phyloP scores from a whole-genome alignment of 2,113 vertebrate genomes.

The Calcarius ornatus region DNA sequence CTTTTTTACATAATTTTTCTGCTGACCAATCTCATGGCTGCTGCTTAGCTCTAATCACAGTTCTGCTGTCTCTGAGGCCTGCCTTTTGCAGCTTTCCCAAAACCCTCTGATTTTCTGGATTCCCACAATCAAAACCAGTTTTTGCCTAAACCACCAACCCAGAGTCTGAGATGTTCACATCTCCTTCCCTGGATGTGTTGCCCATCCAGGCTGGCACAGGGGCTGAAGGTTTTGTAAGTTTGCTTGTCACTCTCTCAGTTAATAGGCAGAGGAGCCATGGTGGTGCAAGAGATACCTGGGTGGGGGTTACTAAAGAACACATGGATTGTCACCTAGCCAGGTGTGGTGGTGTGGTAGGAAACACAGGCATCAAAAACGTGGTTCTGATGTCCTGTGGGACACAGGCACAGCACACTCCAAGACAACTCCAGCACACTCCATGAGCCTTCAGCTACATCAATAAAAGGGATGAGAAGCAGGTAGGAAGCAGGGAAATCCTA shows the following conservation, averaged over 20 bases:
- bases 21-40: too few species aligned
- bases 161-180: neutral
- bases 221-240: neutral
- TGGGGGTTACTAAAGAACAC: neutral
- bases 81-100: too few species aligned
- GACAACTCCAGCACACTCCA: too few species aligned
- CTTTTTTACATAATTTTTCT: too few species aligned
- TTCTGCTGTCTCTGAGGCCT: too few species aligned
- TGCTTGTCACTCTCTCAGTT: neutral
- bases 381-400: neutral
- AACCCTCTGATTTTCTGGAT: too few species aligned
- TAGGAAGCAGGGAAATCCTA: neutral
- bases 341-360: neutral
- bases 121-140: neutral
- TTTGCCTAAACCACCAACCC: neutral
- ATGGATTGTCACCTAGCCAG: fast-evolving
- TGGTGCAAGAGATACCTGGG: fast-evolving
- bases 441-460: fast-evolving
- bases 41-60: too few species aligned
- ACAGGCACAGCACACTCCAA: neutral
- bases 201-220: fast-evolving
- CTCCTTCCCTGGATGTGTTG: neutral
- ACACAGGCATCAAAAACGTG: fast-evolving
- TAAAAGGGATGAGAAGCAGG: neutral
- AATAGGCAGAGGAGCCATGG: fast-evolving